Conservation (phyloP, 2,113 vertebrate species). For the Anarrhichthys ocellatus region DNA sequence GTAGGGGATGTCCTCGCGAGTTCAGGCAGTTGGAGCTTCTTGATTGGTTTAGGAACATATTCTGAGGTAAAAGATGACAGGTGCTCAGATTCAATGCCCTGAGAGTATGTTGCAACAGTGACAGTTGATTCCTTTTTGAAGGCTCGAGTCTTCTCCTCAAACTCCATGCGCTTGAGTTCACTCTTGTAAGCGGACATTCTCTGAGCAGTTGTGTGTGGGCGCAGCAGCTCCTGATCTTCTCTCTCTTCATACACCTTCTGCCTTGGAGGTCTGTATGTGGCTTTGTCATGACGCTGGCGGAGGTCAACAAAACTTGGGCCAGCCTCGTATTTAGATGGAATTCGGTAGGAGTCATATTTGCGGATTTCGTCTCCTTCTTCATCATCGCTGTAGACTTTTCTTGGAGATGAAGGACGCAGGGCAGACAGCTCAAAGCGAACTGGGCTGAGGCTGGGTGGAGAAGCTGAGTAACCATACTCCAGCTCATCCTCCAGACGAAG, state of each 20-base stretch:
- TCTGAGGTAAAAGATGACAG: slow-evolving; percentile 80
- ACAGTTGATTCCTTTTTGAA: slow-evolving; percentile 85
- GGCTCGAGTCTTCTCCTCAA: slow-evolving; percentile 89
- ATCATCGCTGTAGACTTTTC: slow-evolving; percentile 81
- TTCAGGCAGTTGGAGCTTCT: slow-evolving; percentile 81
- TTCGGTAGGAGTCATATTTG: slow-evolving; percentile 90
- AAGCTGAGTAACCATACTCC: slow-evolving; percentile 93
- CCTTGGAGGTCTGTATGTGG: slow-evolving; percentile 86
- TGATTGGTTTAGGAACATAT: slow-evolving; percentile 89
- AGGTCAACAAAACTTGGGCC: slow-evolving; percentile 91
- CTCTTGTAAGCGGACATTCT: slow-evolving; percentile 90
- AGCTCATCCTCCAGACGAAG: slow-evolving; percentile 94
- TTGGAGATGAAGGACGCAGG: slow-evolving; percentile 88
- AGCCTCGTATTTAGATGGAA: slow-evolving; percentile 92
- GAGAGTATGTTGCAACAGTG: slow-evolving; percentile 82
- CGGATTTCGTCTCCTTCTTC: slow-evolving; percentile 83
- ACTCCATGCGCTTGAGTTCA: slow-evolving; percentile 90
- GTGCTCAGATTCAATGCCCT: slow-evolving; percentile 84
- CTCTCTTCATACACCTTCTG: slow-evolving; percentile 91
- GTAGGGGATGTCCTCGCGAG: slow-evolving; percentile 85
- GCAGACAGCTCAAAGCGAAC: slow-evolving; percentile 93
- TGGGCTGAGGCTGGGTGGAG: slow-evolving; percentile 93
- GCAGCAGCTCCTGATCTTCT: slow-evolving; percentile 94
- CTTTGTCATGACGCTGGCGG: slow-evolving; percentile 90
- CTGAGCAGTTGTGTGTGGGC: slow-evolving; percentile 86